These are phyloP conservation scores for Meghimatium bilineatum DNA, from an alignment of 2,888 invertebrate species.

Conservation along the genomic window DNA sequence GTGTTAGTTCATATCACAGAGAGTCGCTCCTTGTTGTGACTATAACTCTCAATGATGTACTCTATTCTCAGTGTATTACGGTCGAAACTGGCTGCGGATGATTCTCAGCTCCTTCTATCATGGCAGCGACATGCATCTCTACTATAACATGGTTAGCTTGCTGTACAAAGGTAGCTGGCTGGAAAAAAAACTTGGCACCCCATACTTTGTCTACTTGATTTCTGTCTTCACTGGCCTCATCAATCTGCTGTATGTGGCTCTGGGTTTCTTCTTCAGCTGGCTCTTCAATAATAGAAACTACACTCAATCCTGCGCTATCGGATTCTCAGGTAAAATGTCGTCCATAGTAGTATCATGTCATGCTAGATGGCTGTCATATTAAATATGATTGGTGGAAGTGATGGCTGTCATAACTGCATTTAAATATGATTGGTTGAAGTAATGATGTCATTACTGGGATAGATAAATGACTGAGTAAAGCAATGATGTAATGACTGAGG, in stretches of 20 bases:
- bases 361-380: not conserved
- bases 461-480: no score
- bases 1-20: not conserved
- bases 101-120: constrained; percentile 81
- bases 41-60: no score
- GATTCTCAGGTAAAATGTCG: constrained; percentile 81
- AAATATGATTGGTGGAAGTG: no score
- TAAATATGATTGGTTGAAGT: not conserved
- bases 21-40: no score
- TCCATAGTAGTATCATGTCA: not conserved
- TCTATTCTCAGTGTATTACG: constrained; percentile 72
- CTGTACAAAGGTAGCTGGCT: constrained; percentile 81
- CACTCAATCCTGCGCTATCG: constrained; percentile 81
- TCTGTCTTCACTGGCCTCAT: constrained; percentile 79
- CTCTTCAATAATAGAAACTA: constrained; percentile 78
- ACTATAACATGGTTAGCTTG: constrained; percentile 83
- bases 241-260: constrained; percentile 79
- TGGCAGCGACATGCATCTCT: constrained; percentile 82
- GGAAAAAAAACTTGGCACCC: constrained; percentile 80
- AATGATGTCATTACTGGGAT: no score
- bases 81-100: constrained; percentile 73
- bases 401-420: no score
- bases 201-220: constrained; percentile 80
- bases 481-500: no score
- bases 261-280: constrained; percentile 78